Evolutionary conservation across 2,888 invertebrate genomes (phyloP).

Genomic region (Hololepta plana): DNA sequence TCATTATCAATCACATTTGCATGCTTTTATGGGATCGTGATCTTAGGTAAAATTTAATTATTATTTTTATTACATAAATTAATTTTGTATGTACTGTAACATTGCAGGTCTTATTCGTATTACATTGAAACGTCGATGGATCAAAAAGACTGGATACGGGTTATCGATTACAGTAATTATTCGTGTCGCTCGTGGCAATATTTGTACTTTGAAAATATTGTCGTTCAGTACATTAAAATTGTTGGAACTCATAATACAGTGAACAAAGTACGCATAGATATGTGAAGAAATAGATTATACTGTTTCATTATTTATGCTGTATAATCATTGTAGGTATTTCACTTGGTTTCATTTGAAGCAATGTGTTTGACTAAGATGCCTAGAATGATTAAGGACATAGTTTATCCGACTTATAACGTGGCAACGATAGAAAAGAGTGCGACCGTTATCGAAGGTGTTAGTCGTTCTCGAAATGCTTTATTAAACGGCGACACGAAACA

Average conservation of each 20-base stretch:
- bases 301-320: conserved; percentile 5
- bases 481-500: conserved; percentile 88
- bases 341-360: conserved; percentile 85
- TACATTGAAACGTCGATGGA: conserved; percentile 90
- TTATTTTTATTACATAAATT: neutral
- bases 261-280: conserved; percentile 54
- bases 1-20: conserved; percentile 84
- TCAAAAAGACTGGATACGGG: conserved; percentile 84
- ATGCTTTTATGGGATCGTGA: conserved; percentile 93
- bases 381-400: conserved; percentile 53
- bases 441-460: conserved; percentile 90
- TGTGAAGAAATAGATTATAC: conserved; percentile 1
- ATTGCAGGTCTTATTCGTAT: conserved; percentile 63
- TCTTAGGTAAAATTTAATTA: conserved; percentile 34
- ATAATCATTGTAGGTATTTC: conserved; percentile 48
- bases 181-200: conserved; percentile 95
- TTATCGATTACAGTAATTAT: conserved; percentile 83
- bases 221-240: conserved; percentile 66
- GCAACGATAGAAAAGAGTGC: conserved; percentile 83
- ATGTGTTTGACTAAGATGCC: conserved; percentile 59
- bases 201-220: conserved; percentile 77
- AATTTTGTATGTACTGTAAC: neutral
- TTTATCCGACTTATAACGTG: conserved; percentile 76
- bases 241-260: conserved; percentile 91
- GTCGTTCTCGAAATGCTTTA: conserved; percentile 80